Percentiles rank a stretch among this genome's conserved stretches.
Conservation (phyloP, 2,113 vertebrate genomes). For the Chaetorhynchus papuensis region DNA sequence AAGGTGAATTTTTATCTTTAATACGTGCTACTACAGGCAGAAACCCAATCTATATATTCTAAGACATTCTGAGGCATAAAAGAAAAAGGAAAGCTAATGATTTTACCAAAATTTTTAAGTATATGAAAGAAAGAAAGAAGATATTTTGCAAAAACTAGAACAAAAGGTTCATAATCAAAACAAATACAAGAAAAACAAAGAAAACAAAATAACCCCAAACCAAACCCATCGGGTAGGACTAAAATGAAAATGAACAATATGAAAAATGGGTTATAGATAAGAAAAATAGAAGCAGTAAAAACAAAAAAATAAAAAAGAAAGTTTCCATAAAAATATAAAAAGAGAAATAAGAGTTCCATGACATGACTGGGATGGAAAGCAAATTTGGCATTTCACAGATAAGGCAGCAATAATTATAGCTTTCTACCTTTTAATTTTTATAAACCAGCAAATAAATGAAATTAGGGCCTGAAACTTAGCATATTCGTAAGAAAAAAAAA, state of each 20-base stretch:
- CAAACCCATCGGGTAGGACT: neutral
- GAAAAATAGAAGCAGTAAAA: neutral
- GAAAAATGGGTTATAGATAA: neutral
- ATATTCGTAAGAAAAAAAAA: neutral
- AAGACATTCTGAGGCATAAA: neutral
- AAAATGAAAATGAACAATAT: neutral
- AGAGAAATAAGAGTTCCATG: neutral
- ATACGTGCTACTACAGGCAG: neutral
- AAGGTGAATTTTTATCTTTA: neutral
- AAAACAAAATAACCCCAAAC: rapidly evolving
- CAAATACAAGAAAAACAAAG: neutral
- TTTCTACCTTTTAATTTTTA: neutral
- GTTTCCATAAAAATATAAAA: neutral
- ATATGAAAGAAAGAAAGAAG: neutral
- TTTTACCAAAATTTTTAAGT: neutral
- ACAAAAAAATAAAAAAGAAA: neutral
- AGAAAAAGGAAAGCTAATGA: neutral
- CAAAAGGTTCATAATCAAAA: neutral
- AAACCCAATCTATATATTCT: neutral
- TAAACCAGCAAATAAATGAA: neutral
- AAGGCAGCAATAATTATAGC: neutral
- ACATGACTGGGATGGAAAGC: neutral
- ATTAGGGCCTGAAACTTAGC: neutral
- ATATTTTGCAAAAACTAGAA: neutral
- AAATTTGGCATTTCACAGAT: neutral